Conservation (phyloP, 2,888 invertebrate genomes). For the Agonopterix arenella region DNA sequence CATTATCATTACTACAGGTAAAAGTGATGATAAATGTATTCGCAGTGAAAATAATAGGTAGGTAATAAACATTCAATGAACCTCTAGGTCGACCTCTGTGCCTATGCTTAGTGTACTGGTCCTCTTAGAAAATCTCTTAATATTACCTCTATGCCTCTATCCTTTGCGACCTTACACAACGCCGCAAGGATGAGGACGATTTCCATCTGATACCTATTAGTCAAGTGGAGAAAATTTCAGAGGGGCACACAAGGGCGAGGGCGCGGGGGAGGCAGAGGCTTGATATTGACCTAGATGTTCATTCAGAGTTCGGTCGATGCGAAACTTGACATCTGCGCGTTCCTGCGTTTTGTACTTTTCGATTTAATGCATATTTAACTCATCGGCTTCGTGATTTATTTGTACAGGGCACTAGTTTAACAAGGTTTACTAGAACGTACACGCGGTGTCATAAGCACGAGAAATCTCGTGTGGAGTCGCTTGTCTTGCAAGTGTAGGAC, state of each 20-base stretch:
- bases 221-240: conserved; percentile 50
- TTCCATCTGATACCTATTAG: conserved; percentile 45
- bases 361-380: conserved; percentile 52
- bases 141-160: not conserved
- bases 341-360: conserved; percentile 68
- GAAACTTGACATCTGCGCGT: conserved; percentile 76
- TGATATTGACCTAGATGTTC: conserved; percentile 77
- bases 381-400: conserved; percentile 38
- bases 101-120: too few species aligned
- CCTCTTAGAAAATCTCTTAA: not conserved
- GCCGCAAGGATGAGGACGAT: conserved; percentile 30
- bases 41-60: too few species aligned
- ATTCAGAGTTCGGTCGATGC: conserved; percentile 77
- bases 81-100: too few species aligned
- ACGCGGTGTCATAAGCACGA: not conserved
- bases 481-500: conserved; percentile 6
- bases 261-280: conserved; percentile 52
- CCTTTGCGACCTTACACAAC: conserved; percentile 4
- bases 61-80: too few species aligned
- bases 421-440: not conserved
- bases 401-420: conserved; percentile 12
- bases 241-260: conserved; percentile 37
- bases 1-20: too few species aligned
- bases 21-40: too few species aligned
- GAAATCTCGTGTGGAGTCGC: not conserved